These are phyloP conservation scores for Lasioglossum morio DNA, from an alignment of 2,888 invertebrate species.

Conservation along the genomic window DNA sequence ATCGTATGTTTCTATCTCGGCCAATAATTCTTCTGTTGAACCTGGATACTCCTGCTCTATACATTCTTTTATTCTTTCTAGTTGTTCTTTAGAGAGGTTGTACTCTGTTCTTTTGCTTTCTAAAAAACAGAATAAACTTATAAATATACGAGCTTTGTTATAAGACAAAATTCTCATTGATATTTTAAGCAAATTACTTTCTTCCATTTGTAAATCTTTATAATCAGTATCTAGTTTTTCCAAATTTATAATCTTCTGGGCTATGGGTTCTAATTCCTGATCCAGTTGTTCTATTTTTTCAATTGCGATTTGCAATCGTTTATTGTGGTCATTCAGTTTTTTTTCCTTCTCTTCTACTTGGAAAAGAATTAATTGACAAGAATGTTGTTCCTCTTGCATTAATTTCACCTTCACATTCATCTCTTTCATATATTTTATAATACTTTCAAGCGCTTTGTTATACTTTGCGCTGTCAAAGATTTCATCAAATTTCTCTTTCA, in stretches of 20 bases:
- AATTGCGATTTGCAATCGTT: conserved; percentile 86
- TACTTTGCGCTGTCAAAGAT: conserved; percentile 98
- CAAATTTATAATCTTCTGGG: conserved; percentile 82
- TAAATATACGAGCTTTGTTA: neutral
- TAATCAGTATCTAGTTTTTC: conserved; percentile 81
- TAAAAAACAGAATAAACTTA: conserved; percentile 68
- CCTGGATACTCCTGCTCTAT: neutral
- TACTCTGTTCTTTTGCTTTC: conserved; percentile 75
- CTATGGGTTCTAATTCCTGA: conserved; percentile 84
- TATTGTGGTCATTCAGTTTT: conserved; percentile 88
- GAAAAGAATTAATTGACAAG: conserved; percentile 86
- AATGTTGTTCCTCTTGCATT: conserved; percentile 82
- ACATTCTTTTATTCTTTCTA: neutral
- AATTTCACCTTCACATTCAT: conserved; percentile 13
- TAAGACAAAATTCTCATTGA: neutral
- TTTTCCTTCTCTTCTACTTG: conserved; percentile 88
- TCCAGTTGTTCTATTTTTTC: conserved; percentile 85
- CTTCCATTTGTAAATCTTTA: conserved; percentile 76
- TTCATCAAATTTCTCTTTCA: conserved; percentile 98
- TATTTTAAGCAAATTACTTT: conserved; percentile 78
- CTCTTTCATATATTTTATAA: conserved; percentile 89
- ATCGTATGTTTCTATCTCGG: neutral
- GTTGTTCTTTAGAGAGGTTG: neutral
- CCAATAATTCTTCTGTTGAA: neutral
- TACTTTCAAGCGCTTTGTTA: conserved; percentile 93